Conservation (phyloP, 92 coral and sea anemone genomes). For the Actinernus sp. region DNA sequence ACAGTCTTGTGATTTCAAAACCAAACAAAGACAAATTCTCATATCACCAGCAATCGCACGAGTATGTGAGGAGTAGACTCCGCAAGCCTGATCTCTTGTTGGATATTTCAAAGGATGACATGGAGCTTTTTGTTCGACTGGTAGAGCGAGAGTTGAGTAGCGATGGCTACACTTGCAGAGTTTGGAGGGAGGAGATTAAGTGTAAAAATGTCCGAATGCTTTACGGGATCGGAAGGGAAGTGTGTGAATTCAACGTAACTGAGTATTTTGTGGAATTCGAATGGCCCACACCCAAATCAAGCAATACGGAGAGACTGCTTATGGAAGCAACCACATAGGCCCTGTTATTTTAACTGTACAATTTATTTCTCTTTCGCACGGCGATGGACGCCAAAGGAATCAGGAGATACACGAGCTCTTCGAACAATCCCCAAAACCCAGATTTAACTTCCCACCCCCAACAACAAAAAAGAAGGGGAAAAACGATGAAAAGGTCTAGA, state of each 20-base stretch:
- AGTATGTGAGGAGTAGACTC: conserved; percentile 71
- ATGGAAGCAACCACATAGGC: no score
- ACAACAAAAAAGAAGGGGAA: no score
- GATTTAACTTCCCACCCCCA: no score
- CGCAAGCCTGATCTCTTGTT: conserved; percentile 67
- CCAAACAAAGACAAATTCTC: conserved; percentile 50
- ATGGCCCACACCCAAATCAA: conserved; percentile 48
- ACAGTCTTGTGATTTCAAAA: conserved; percentile 63
- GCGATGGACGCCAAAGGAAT: no score
- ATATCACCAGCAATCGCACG: conserved; percentile 74
- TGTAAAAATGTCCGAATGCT: conserved; percentile 74
- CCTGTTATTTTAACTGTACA: no score
- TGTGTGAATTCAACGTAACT: conserved; percentile 72
- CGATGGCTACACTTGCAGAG: conserved; percentile 72
- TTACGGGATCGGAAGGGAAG: conserved; percentile 80
- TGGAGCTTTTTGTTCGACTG: conserved; percentile 69
- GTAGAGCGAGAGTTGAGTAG: conserved; percentile 74
- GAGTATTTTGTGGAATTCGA: conserved; percentile 91
- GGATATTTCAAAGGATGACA: conserved; percentile 55
- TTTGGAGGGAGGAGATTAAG: conserved; percentile 70
- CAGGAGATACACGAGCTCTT: no score
- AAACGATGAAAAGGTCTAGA: no score
- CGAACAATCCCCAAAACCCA: no score
- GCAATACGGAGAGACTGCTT: not conserved
- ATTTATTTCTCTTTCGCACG: no score